Percentiles rank a stretch among this genome's conserved stretches.
Evolutionary conservation across 2,888 invertebrate species (phyloP).

Genomic region (Cephonodes hylas): DNA sequence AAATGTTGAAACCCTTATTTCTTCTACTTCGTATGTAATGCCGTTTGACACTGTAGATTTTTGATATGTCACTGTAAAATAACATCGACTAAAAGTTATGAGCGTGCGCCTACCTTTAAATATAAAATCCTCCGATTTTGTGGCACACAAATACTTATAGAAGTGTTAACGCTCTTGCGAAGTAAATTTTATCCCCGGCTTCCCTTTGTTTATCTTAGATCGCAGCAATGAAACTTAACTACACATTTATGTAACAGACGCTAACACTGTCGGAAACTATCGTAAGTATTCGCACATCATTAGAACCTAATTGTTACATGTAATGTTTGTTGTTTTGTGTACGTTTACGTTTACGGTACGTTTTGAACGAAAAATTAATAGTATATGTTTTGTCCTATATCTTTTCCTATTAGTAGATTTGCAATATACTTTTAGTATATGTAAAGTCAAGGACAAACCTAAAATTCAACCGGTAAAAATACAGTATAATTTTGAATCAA

Average conservation of each 20-base stretch:
- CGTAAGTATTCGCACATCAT: constrained; percentile 4
- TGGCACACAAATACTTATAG: background rate
- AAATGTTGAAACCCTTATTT: no score
- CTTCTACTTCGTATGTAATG: background rate
- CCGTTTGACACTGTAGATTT: background rate
- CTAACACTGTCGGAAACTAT: constrained; percentile 1
- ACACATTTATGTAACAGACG: background rate
- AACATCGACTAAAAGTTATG: background rate
- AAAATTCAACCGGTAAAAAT: no score
- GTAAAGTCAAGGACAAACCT: no score
- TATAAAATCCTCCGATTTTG: background rate
- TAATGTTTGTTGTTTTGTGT: background rate
- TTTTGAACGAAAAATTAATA: no score
- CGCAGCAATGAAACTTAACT: constrained; percentile 8
- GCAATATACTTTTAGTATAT: no score
- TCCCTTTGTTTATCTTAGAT: background rate
- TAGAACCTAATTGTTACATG: constrained; percentile 1
- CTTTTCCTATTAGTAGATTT: no score
- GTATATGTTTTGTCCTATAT: no score
- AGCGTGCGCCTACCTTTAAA: background rate
- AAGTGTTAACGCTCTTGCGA: background rate
- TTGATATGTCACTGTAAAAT: background rate
- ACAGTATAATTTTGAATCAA: no score
- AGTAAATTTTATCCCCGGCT: background rate
- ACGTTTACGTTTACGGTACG: no score